Evolutionary conservation across 2,888 invertebrate species (phyloP).

Genomic region (Leptopilina myrica): DNA sequence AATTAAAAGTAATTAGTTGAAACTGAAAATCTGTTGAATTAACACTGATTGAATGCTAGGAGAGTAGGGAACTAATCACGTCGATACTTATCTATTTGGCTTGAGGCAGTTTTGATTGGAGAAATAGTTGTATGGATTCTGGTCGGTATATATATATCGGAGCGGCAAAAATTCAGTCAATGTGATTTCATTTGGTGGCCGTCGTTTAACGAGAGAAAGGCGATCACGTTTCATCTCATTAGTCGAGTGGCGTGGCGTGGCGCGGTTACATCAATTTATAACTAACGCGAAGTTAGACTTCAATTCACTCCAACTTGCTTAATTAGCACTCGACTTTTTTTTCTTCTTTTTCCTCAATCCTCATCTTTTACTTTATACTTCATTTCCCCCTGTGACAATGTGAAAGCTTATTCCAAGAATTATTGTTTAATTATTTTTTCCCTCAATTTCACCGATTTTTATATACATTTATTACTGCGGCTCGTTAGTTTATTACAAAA

Average conservation of each 20-base stretch:
- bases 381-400: slow-evolving; percentile 53
- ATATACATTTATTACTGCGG: not conserved
- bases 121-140: slow-evolving; percentile 5
- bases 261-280: slow-evolving; percentile 73
- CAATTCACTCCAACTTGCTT: slow-evolving; percentile 59
- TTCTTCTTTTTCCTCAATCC: slow-evolving; percentile 47
- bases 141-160: slow-evolving; percentile 8
- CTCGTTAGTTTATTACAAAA: not conserved
- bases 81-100: slow-evolving; percentile 16
- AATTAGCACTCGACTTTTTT: slow-evolving; percentile 59
- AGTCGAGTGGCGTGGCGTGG: slow-evolving; percentile 62
- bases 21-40: too few species aligned
- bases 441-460: not conserved
- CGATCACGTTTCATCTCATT: slow-evolving; percentile 75
- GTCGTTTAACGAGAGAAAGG: slow-evolving; percentile 75
- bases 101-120: slow-evolving; percentile 30
- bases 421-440: slow-evolving; percentile 7
- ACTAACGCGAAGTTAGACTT: slow-evolving; percentile 58
- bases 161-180: slow-evolving; percentile 49
- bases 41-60: slow-evolving; percentile 14
- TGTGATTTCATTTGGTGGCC: slow-evolving; percentile 65
- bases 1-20: too few species aligned
- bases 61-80: slow-evolving; percentile 24
- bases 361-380: slow-evolving; percentile 39
- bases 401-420: slow-evolving; percentile 64